Conservation (phyloP, 1,140 invertebrate genomes). For the Liolophura sinensis region DNA sequence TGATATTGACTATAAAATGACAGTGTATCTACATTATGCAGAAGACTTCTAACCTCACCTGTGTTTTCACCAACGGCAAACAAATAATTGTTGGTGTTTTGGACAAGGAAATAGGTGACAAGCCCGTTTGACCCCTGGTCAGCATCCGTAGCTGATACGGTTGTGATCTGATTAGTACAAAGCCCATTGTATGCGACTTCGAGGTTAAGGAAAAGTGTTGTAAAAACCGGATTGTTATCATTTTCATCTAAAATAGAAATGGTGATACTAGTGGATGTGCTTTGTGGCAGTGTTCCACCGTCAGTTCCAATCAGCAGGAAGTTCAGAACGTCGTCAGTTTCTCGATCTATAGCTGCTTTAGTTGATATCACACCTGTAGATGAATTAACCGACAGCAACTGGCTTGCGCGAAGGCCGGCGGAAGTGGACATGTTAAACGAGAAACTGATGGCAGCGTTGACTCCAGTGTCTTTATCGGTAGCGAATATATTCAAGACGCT, state of each 20-base stretch:
- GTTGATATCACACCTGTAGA: constrained; percentile 27
- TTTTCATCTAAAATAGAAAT: constrained; percentile 31
- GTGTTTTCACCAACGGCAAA: constrained; percentile 24
- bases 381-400: constrained; percentile 42
- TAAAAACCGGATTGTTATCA: constrained; percentile 38
- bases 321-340: constrained; percentile 61
- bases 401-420: constrained; percentile 13
- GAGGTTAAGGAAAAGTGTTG: too few relatives aligned
- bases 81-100: constrained; percentile 19
- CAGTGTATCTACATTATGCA: too few relatives aligned
- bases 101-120: constrained; percentile 28
- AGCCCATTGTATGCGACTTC: too few relatives aligned
- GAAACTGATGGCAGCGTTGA: constrained; percentile 34
- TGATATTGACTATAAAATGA: too few relatives aligned
- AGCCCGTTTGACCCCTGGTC: constrained; percentile 36
- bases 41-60: constrained; percentile 14
- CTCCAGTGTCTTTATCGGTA: constrained; percentile 24
- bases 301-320: constrained; percentile 86
- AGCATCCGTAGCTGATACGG: constrained; percentile 12
- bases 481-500: constrained; percentile 28
- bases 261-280: constrained; percentile 74
- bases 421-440: background rate
- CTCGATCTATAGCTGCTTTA: constrained; percentile 25
- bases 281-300: constrained; percentile 77
- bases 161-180: too few relatives aligned